Evolutionary conservation across 2,113 vertebrate species (phyloP).

Genomic region (Rhabdomys dilectus): DNA sequence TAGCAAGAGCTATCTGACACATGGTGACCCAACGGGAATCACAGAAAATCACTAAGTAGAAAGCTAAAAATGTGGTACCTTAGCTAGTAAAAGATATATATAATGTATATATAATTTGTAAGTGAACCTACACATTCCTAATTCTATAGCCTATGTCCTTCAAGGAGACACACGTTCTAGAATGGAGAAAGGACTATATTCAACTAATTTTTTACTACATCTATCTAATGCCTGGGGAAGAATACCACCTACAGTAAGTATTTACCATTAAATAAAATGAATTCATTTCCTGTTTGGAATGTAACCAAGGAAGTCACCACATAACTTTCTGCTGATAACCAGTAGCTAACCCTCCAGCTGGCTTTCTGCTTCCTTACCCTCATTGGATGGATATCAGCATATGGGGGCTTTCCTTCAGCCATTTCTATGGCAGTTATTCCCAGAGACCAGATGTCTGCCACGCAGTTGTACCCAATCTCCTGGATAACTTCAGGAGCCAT

Average conservation of each 20-base stretch:
- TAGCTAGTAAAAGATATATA: neutral
- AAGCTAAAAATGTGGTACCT: neutral
- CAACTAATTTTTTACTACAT: neutral
- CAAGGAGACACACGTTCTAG: neutral
- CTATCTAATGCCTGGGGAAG: neutral
- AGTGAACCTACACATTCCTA: neutral
- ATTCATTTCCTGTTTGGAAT: conserved; percentile 2
- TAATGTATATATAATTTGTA: neutral
- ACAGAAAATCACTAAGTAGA: neutral
- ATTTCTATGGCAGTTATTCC: conserved; percentile 98
- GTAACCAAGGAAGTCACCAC: neutral
- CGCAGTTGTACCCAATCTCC: conserved; percentile 97
- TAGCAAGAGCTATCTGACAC: neutral
- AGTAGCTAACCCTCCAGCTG: neutral
- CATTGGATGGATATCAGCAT: conserved; percentile 98
- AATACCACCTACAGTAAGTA: neutral
- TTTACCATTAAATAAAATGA: neutral
- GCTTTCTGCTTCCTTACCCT: conserved; percentile 88
- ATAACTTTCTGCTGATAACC: conserved; percentile 1
- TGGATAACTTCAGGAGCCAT: conserved; percentile 99
- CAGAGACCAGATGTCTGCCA: conserved; percentile 97
- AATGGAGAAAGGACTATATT: neutral
- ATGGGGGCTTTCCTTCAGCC: conserved; percentile 97
- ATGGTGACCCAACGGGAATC: neutral
- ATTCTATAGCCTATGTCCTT: neutral